These are phyloP conservation scores for Barbus barbus DNA, from an alignment of 2,113 vertebrate species.

Conservation along the genomic window DNA sequence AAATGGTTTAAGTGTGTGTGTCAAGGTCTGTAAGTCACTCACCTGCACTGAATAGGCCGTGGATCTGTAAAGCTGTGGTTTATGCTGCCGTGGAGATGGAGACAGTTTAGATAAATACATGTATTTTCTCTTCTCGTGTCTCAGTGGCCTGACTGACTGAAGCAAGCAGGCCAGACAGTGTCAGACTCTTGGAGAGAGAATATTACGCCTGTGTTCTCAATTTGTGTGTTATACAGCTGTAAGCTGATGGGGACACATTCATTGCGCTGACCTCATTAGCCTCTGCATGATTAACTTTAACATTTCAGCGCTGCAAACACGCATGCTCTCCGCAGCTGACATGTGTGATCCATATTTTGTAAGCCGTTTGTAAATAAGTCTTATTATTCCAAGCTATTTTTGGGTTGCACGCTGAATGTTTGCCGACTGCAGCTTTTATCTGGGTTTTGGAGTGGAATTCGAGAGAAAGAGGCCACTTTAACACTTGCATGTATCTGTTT, in stretches of 20 bases:
- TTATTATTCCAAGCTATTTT: slow-evolving; percentile 20
- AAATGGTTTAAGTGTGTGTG: not conserved
- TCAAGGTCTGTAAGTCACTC: not conserved
- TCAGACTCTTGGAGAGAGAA: not conserved
- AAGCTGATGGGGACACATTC: slow-evolving; percentile 28
- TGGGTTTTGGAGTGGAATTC: not conserved
- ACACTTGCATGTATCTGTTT: not conserved
- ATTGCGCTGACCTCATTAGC: slow-evolving; percentile 35
- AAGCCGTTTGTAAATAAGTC: slow-evolving; percentile 18
- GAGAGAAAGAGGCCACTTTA: not conserved
- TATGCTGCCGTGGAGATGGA: slow-evolving; percentile 4
- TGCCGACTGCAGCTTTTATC: not conserved
- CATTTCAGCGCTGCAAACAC: slow-evolving; percentile 2
- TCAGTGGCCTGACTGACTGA: not conserved
- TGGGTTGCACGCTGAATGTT: slow-evolving; percentile 2
- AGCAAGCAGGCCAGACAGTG: not conserved
- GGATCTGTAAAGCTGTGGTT: not conserved
- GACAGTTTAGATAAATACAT: slow-evolving; percentile 21
- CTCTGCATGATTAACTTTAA: slow-evolving; percentile 14
- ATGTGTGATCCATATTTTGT: slow-evolving; percentile 24
- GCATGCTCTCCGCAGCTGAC: not conserved
- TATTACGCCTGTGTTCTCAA: not conserved
- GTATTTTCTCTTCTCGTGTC: not conserved
- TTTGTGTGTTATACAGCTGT: not conserved
- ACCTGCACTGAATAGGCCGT: not conserved